Percentiles rank a stretch among this genome's conserved stretches.
These are phyloP conservation scores for Cerastoderma edule DNA, from an alignment of 2,888 invertebrate genomes.

Conservation along the genomic window DNA sequence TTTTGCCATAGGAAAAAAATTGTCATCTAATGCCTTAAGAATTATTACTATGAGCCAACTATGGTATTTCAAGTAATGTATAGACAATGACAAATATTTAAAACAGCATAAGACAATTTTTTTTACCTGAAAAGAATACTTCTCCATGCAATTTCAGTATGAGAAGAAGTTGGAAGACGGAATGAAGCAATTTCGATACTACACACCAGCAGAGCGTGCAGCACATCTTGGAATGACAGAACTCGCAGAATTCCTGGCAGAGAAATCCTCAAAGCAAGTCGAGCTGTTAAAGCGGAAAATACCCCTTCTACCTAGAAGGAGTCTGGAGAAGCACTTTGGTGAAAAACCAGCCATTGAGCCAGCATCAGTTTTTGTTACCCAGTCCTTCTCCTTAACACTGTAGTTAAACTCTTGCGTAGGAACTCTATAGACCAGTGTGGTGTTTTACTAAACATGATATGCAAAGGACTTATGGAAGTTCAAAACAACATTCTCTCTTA, in stretches of 20 bases:
- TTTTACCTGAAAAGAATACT: too few relatives aligned
- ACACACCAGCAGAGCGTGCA: slow-evolving; percentile 59
- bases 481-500: too few relatives aligned
- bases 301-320: slow-evolving; percentile 47
- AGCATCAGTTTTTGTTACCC: slow-evolving; percentile 50
- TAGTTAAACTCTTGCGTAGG: too few relatives aligned
- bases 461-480: too few relatives aligned
- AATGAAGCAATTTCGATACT: slow-evolving; percentile 28
- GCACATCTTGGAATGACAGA: slow-evolving; percentile 53
- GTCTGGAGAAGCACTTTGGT: slow-evolving; percentile 38
- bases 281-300: slow-evolving; percentile 32
- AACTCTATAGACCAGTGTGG: too few relatives aligned
- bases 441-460: too few relatives aligned
- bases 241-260: slow-evolving; percentile 39
- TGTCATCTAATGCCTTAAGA: too few relatives aligned
- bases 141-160: slow-evolving; percentile 56
- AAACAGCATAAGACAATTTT: neutral
- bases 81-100: neutral
- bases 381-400: slow-evolving; percentile 28
- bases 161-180: slow-evolving; percentile 42
- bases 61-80: too few relatives aligned
- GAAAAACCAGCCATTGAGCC: neutral
- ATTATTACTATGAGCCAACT: too few relatives aligned
- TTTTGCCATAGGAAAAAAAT: neutral
- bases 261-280: slow-evolving; percentile 26